These are phyloP conservation scores for Ophiothrix spiculata DNA, from an alignment of 35 echinoderm and acorn worm genomes.

Conservation along the genomic window DNA sequence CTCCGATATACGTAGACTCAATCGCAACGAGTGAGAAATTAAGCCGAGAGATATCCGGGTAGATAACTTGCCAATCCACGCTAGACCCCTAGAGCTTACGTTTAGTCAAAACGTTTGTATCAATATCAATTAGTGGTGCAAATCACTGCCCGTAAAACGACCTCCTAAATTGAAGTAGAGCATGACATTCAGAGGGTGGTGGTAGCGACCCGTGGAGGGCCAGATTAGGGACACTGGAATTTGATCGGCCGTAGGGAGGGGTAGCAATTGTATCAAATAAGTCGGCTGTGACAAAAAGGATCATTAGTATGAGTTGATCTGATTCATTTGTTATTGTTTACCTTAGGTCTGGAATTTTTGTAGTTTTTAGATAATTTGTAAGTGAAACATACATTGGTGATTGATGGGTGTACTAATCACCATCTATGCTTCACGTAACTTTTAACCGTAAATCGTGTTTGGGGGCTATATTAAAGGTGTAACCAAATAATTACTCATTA, in stretches of 20 bases:
- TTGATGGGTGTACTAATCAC: too few species aligned
- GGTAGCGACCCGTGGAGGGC: neutral
- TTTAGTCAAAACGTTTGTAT: neutral
- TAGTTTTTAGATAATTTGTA: neutral
- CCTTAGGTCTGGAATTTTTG: neutral
- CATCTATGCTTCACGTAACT: too few species aligned
- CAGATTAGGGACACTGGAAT: neutral
- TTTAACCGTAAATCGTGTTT: too few species aligned
- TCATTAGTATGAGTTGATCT: neutral
- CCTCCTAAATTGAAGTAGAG: neutral
- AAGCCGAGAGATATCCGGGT: neutral
- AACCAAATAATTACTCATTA: too few species aligned
- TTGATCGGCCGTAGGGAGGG: neutral
- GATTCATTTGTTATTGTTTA: constrained; percentile 16
- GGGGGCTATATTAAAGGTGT: too few species aligned
- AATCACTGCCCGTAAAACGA: neutral
- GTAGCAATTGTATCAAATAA: neutral
- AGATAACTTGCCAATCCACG: constrained; percentile 4
- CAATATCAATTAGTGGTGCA: neutral
- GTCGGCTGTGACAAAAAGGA: neutral
- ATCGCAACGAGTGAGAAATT: constrained; percentile 11
- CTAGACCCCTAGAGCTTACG: constrained; percentile 1
- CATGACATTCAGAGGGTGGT: neutral
- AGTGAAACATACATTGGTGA: neutral
- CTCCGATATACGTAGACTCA: neutral